Base-by-base conservation (phyloP, 2,113 vertebrate species). In the Aegotheles bennettii region DNA sequence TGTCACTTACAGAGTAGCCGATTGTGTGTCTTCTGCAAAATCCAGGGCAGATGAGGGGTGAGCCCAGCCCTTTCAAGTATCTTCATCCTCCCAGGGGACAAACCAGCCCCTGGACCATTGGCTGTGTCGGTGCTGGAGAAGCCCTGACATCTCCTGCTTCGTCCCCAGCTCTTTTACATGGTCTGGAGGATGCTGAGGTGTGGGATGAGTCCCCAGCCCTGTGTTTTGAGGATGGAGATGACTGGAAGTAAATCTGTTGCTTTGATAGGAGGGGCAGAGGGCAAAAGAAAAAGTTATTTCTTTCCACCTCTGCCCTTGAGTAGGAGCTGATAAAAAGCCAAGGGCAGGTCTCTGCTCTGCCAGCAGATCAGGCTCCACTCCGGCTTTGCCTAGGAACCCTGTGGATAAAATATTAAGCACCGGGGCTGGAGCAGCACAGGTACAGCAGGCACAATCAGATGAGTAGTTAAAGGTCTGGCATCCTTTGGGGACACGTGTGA, bases 401-500 rank as follows among this genome's bases (percentile, higher is more conserved):
- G 48, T 12, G 38, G 94, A 95, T 96, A 73, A 98, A 97, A 97
- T 96, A 96, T 95, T 95, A 97, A 97, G 89, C 87, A 82, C 20
- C 3, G 29, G 83, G 79, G 50, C 81, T 51, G 85, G 70, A 60
- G 84, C 26, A 42, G 33, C 9, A 16, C 17, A 63, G 92, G 89
- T 91, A 85, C 56, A 38, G n/a, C 75, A 96, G 96, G 94, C 57
- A n/a, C 63, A 96, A 96, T 97, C 92, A 96, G 97, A 97, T 95
- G 97, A 95, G 97, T 97, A 95, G 95, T 94, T 97, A 96, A 97
- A 97, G 95, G 95, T 87, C 96, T 97, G 96, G 87, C 88, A 83
- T 97, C 96, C 97, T 98, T 96, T 83, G 92, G 97, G 97, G 97
- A 96, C 95, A 65, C 9, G 11, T 82, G 84, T 98, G 97, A 98